Percentiles rank a stretch among this genome's conserved stretches.
These are phyloP conservation scores for Cyprinella venusta DNA, from an alignment of 2,797 vertebrate species.

Conservation along the genomic window DNA sequence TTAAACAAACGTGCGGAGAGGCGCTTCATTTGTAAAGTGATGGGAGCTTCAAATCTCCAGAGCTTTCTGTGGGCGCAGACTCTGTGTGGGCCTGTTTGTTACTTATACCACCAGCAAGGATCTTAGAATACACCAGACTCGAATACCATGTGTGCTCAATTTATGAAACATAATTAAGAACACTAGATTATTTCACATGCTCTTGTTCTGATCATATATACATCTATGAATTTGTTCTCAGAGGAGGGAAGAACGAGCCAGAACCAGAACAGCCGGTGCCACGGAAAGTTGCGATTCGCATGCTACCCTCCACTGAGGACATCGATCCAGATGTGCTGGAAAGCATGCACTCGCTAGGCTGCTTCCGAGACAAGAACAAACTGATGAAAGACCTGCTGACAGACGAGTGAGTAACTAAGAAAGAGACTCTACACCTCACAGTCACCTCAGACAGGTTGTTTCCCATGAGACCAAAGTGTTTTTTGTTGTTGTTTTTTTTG, in stretches of 20 bases:
- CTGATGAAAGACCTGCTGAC: conserved; percentile 96
- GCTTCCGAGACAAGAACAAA: conserved; percentile 97
- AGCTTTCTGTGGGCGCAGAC: not conserved
- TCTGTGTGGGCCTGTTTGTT: not conserved
- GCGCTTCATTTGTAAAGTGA: not conserved
- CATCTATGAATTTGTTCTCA: conserved; percentile 63
- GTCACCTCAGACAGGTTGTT: conserved; percentile 14
- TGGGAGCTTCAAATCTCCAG: not conserved
- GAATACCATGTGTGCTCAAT: conserved; percentile 19
- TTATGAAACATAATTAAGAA: conserved; percentile 21
- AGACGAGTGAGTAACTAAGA: conserved; percentile 85
- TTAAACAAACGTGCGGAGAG: not conserved
- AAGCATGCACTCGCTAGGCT: conserved; percentile 98
- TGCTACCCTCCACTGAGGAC: conserved; percentile 89
- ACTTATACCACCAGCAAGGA: conserved; percentile 6
- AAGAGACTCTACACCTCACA: not conserved
- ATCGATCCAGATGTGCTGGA: conserved; percentile 97
- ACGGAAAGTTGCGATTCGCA: conserved; percentile 94
- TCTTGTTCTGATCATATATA: conserved; percentile 15
- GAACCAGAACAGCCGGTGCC: conserved; percentile 95
- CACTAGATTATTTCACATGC: conserved; percentile 10
- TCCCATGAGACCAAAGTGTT: not conserved
- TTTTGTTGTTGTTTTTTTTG: not conserved
- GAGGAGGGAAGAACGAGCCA: conserved; percentile 96
- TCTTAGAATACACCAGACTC: not conserved